These are phyloP conservation scores for Ophiodon elongatus DNA, from an alignment of 2,113 vertebrate species.

Conservation along the genomic window DNA sequence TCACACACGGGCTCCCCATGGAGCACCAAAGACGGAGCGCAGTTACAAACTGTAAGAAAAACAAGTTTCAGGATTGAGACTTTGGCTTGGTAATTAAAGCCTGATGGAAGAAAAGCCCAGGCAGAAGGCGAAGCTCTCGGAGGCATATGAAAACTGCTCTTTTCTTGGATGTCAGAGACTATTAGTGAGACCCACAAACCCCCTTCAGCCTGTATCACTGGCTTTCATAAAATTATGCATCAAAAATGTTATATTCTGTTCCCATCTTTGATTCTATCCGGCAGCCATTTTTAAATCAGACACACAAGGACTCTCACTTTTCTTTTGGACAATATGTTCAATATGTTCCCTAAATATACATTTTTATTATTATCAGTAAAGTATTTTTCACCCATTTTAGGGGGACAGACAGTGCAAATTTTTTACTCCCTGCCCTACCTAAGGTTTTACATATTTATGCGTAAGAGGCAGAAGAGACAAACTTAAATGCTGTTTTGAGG, in stretches of 20 bases:
- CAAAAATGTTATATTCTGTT: conserved; percentile 56
- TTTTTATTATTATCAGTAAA: background rate
- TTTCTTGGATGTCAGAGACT: conserved; percentile 66
- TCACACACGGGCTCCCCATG: conserved; percentile 41
- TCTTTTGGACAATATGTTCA: conserved; percentile 3
- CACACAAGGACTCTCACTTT: conserved; percentile 12
- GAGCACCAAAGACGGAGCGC: conserved; percentile 47
- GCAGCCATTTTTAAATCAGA: conserved; percentile 52
- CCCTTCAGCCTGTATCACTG: conserved; percentile 46
- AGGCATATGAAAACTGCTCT: conserved; percentile 54
- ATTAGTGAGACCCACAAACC: conserved; percentile 51
- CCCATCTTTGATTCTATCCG: conserved; percentile 27
- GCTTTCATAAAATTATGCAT: conserved; percentile 66
- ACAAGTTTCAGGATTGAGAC: conserved; percentile 59
- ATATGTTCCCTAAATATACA: conserved; percentile 18
- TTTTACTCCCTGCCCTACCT: background rate
- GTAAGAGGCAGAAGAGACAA: background rate
- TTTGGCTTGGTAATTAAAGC: conserved; percentile 76
- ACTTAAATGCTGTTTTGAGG: conserved; percentile 23
- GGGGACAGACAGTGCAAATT: background rate
- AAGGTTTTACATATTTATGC: conserved; percentile 4
- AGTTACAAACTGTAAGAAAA: conserved; percentile 56
- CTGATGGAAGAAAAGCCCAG: conserved; percentile 53
- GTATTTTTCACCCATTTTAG: background rate
- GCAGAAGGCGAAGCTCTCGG: conserved; percentile 46